Evolutionary conservation across 2,888 invertebrate species (phyloP), one percentile per base, ranked within the genome.

Genomic region (Torymus texanus): DNA sequence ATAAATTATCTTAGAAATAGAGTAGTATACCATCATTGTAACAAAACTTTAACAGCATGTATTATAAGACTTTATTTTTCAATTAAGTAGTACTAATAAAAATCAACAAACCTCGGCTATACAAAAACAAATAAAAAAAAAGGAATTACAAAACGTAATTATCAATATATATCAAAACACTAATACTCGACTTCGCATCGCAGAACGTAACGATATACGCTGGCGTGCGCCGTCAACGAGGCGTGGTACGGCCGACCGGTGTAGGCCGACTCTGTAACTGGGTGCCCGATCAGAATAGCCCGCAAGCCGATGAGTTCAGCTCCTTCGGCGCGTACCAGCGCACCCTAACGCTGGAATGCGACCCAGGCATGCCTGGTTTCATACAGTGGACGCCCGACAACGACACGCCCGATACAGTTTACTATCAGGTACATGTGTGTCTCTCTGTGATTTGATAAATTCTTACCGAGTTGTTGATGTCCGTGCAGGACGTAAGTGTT

Each of bases 251-350:
- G 3, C 96, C 97, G 0, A 95, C 94, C 0, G 97, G 97, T 4
- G 93, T 94, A 3, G 97, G 97, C 0, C 94, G 97, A 3, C 91
- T 96, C 2, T 97, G 97, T 89, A 95, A 95, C 91, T 97, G 97
- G 97, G 94, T 94, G 0, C 96, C 95, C 0, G 94, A 95, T 90
- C 92, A 91, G 13, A 92, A 93, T 75, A 93, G 94, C 1, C 95
- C 96, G 0, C 91, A 91, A 0, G 95, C 96, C 0, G 97, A 97
- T 86, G 95, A 96, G 78, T 97, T 94, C 88, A 93, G 94, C 14
- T 96, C 97, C 12, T 97, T 97, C 87, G 97, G 97, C 0, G 97
- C 97, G 5, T 97, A 96, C 90, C 97, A 97, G 90, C 92, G 97
- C 50, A 95, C 95, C 0, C 91, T 97, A 21, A 95, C 95, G 18